Evolutionary conservation across 2,888 invertebrate species (phyloP).

Genomic region (Drosophila imparisetae): DNA sequence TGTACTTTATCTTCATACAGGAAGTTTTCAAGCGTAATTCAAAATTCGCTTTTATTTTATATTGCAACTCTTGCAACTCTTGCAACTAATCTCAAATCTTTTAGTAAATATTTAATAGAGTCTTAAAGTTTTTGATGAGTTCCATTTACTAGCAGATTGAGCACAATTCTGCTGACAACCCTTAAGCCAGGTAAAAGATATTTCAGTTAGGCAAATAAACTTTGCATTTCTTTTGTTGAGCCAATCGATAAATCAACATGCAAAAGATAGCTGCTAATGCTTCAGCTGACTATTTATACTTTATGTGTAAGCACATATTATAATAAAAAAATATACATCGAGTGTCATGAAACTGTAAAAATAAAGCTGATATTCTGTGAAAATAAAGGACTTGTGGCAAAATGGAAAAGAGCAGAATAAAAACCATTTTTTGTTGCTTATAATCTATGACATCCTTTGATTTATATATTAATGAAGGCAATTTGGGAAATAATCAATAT

Average conservation of each 20-base stretch:
- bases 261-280: neutral
- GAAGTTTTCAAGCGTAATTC: neutral
- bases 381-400: neutral
- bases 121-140: neutral
- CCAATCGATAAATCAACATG: neutral
- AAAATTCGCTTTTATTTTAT: neutral
- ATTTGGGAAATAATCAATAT: neutral
- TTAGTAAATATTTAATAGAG: neutral
- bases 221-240: neutral
- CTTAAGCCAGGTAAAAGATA: neutral
- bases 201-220: neutral
- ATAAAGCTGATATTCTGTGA: neutral
- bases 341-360: neutral
- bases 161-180: neutral
- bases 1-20: neutral
- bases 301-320: neutral
- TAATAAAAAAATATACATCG: neutral
- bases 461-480: neutral
- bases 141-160: neutral
- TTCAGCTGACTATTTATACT: neutral
- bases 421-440: neutral
- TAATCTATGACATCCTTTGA: neutral
- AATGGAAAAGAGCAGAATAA: neutral
- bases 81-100: neutral
- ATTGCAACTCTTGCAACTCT: neutral